Base-by-base conservation (phyloP, 2,113 vertebrate species). In the Clarias magur region DNA sequence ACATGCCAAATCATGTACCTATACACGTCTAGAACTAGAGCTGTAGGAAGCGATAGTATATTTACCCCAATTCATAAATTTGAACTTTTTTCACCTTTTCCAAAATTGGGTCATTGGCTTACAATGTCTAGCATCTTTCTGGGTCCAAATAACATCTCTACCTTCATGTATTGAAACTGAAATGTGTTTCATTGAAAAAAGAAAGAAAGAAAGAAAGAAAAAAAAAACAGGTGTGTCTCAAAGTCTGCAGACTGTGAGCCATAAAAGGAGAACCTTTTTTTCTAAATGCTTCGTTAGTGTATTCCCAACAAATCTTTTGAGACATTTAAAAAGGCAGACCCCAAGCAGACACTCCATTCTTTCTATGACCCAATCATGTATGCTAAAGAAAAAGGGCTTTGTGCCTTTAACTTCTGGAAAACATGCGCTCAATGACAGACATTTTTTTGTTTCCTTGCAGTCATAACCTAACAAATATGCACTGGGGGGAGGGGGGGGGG, bases 1-100 rank as follows among this genome's bases (percentile, higher is more conserved):
- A 65, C n/a, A 72, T 17, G 57, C 73, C 81, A 90, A 72, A 16
- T 83, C 70, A 85, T 34, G 60, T 86, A 63, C 72, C 70, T 63
- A 62, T 65, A 62, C 63, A 67, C 25, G 23, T 57, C 68, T 73
- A 59, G 72, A 27, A 54, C 81, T 19, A 23, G 17, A 60, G 86
- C 48, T 80, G 57, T 3, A 34, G 30, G 21, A 21, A 73, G 38
- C 19, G 42, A 34, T 19, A 48, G 70, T 12, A 34, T 25, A n/a
- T 48, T 59, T 11, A 7, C 8, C 48, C 48, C 13, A 54, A 73
- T 72, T 19, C 1, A 7, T 21, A 12, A 27, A 1, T 19, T 34
- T 19, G 5, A 70, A 70, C 10, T 25, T 7, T 16, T 53, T 76
- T 54, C 10, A 76, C 6, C 48, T 8, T 38, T 38, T 38, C 2